Evolutionary conservation across 2,113 vertebrate genomes (phyloP).

Genomic region (Engraulis encrasicolus): DNA sequence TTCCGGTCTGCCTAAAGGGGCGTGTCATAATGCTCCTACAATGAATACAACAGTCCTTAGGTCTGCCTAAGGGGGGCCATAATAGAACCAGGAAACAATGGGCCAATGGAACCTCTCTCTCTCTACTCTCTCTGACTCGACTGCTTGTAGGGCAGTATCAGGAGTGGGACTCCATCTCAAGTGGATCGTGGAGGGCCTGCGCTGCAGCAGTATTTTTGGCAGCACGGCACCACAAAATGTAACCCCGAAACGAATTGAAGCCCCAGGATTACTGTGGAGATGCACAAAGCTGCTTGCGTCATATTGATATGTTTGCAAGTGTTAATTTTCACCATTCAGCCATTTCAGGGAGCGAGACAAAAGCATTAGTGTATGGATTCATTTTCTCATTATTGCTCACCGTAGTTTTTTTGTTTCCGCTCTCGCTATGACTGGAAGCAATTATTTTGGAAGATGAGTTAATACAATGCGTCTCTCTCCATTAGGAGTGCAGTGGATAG

Average conservation of each 20-base stretch:
- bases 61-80: too few relatives aligned
- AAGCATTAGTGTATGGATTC: background rate
- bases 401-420: too few relatives aligned
- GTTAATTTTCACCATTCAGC: background rate
- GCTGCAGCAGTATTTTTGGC: background rate
- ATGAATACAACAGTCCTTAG: too few relatives aligned
- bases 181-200: background rate
- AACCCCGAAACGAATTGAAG: background rate
- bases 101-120: too few relatives aligned
- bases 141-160: too few relatives aligned
- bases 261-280: background rate
- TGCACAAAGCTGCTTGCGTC: background rate
- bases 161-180: background rate
- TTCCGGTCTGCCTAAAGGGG: too few relatives aligned
- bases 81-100: too few relatives aligned
- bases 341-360: too few relatives aligned
- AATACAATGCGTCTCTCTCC: background rate
- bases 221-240: background rate
- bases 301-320: background rate
- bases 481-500: background rate
- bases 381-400: background rate
- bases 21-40: too few relatives aligned
- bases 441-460: background rate
- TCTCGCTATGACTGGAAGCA: background rate
- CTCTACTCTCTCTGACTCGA: too few relatives aligned